Evolutionary conservation across 2,113 vertebrate species (phyloP), one percentile per base, ranked within the genome.

Genomic region (Pimephales promelas): DNA sequence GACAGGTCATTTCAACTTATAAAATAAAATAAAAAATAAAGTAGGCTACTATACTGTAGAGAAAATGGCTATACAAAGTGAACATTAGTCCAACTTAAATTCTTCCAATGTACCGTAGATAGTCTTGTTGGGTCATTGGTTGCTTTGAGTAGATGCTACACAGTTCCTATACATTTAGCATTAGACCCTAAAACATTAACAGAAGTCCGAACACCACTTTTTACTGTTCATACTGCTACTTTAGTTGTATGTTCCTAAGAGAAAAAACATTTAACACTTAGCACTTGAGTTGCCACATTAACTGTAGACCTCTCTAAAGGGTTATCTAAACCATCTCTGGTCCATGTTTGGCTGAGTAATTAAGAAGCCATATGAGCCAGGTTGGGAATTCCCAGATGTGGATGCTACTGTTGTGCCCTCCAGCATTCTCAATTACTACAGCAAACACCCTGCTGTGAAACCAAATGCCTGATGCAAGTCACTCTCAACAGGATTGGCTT

Each of bases 341-440:
- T 87, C 77, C 83, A 71, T 74, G 54, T 72, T 88, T 71, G 77
- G 68, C 68, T 72, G 43, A 61, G 64, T 88, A 88, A 88, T 88
- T 83, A 83, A 83, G 80, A 76, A 77, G 82, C 87, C 81, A 82
- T n/a, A n/a, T 81, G 77, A 57, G 26, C 28, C 79, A 52, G 81
- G 71, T 79, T 83, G 72, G 61, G 72, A 88, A 88, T 74, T 88
- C 87, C 84, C 87, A 85, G 84, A 73, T 88, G 87, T 85, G 81
- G 52, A 77, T 84, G 79, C 81, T 84, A 79, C 87, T 88, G 87
- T 84, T 85, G 73, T 81, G 77, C 84, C 84, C 87, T 52, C 43
- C 54, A 73, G 84, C 84, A 70, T 79, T 79, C 82, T 85, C 85
- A 86, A 86, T 88, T 88, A 86, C 81, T 84, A 59, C 54, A 85